These are phyloP conservation scores for Hirtodrosophila cameraria DNA, from an alignment of 2,888 invertebrate species.

Conservation along the genomic window DNA sequence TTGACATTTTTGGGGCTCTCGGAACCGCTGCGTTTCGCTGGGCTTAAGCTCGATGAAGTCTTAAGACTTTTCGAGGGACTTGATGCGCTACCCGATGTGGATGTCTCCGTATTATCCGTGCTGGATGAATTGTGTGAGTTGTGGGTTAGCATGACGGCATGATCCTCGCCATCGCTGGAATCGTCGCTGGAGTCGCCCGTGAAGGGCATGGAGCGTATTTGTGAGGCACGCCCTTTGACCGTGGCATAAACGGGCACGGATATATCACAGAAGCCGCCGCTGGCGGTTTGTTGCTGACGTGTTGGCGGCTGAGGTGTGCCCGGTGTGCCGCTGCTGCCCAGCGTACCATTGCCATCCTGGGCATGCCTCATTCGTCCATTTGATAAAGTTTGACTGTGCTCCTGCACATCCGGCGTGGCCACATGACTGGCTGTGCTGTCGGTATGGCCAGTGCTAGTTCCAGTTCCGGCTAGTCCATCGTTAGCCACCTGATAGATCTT, in stretches of 20 bases:
- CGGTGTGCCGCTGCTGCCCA: conserved; percentile 62
- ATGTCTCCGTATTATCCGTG: conserved; percentile 86
- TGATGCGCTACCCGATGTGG: conserved; percentile 88
- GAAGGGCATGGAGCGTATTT: conserved; percentile 97
- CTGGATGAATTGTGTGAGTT: conserved; percentile 84
- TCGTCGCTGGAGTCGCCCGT: conserved; percentile 98
- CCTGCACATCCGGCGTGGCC: conserved; percentile 56
- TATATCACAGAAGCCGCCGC: conserved; percentile 94
- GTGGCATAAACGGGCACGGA: conserved; percentile 98
- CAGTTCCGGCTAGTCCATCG: conserved; percentile 85
- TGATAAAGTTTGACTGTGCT: conserved; percentile 62
- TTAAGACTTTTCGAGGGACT: conserved; percentile 94
- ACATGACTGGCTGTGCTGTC: conserved; percentile 61
- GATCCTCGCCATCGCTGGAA: conserved; percentile 95
- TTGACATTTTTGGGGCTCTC: conserved; percentile 90
- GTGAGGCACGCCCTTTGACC: conserved; percentile 97
- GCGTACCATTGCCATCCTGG: conserved; percentile 79
- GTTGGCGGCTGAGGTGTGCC: conserved; percentile 83
- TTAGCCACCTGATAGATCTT: conserved; percentile 95
- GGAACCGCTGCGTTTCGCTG: conserved; percentile 93
- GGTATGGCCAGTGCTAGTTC: conserved; percentile 17
- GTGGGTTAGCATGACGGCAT: conserved; percentile 84
- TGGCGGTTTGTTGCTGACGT: conserved; percentile 84
- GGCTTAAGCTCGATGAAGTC: conserved; percentile 93
- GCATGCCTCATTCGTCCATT: conserved; percentile 59